Percentiles rank a stretch among this genome's conserved stretches.
Conservation (phyloP, 1,140 invertebrate species). For the Calliopsis andreniformis region DNA sequence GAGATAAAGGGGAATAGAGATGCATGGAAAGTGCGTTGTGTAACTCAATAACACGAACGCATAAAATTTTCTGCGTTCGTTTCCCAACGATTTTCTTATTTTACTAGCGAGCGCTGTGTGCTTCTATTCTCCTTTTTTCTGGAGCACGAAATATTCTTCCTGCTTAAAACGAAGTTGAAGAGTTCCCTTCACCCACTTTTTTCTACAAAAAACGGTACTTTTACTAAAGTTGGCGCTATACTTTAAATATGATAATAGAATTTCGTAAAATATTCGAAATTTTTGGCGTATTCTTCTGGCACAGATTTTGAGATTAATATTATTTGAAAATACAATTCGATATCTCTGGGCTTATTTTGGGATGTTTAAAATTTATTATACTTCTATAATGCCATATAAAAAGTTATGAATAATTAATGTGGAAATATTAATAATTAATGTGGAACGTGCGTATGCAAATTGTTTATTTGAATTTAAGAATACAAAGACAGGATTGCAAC, state of each 20-base stretch:
- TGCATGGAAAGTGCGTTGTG: background rate
- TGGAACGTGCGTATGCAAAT: too few species aligned
- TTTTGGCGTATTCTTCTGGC: background rate
- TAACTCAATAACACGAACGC: background rate
- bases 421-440: too few species aligned
- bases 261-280: background rate
- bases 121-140: background rate
- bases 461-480: too few species aligned
- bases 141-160: background rate
- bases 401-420: too few species aligned
- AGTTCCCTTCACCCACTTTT: background rate
- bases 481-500: too few species aligned
- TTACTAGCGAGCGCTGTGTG: background rate
- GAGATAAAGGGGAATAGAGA: background rate
- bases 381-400: too few species aligned
- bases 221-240: background rate
- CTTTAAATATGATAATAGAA: background rate
- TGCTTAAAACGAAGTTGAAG: background rate
- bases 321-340: too few species aligned
- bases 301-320: too few species aligned
- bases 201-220: background rate
- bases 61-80: background rate
- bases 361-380: too few species aligned
- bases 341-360: too few species aligned
- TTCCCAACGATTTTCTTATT: background rate